phyloP scores from a whole-genome alignment of 2,888 invertebrate species.

The Parelbella ahira region DNA sequence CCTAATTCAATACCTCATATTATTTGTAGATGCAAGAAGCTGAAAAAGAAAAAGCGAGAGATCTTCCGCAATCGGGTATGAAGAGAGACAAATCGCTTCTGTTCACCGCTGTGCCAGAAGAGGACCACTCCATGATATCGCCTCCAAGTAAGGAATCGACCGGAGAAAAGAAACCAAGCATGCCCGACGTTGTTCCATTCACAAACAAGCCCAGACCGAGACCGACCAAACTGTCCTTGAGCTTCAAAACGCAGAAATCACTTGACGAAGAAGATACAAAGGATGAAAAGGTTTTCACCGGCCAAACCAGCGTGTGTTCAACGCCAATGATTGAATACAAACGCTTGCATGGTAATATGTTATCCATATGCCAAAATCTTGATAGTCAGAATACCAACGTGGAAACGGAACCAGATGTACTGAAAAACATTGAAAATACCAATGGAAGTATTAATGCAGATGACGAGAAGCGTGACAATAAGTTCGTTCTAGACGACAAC shows the following conservation, averaged over 20 bases:
- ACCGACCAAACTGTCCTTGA: constrained; percentile 80
- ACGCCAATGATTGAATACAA: constrained; percentile 90
- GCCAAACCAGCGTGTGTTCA: constrained; percentile 88
- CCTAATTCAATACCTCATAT: no score
- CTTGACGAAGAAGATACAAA: constrained; percentile 81
- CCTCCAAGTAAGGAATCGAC: constrained; percentile 59
- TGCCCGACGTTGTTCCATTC: constrained; percentile 77
- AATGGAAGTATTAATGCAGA: constrained; percentile 51
- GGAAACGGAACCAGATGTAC: constrained; percentile 52
- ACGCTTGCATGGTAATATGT: constrained; percentile 85
- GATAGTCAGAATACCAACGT: constrained; percentile 75
- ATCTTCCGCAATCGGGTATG: constrained; percentile 78
- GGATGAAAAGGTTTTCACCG: constrained; percentile 79
- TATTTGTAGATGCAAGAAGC: constrained; percentile 75
- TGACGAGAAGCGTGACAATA: constrained; percentile 56
- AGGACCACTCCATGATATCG: constrained; percentile 80
- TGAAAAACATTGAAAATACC: constrained; percentile 60
- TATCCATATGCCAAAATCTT: constrained; percentile 86
- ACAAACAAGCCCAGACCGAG: constrained; percentile 71
- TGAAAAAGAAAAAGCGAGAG: constrained; percentile 70
- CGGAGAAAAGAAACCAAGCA: constrained; percentile 48
- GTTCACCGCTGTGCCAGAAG: constrained; percentile 91
- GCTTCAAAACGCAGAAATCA: constrained; percentile 78
- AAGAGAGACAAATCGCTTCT: constrained; percentile 89
- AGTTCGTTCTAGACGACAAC: constrained; percentile 60